Evolutionary conservation across 2,888 invertebrate species (phyloP), one percentile per base, ranked within the genome.

Genomic region (Tinea trinotella): DNA sequence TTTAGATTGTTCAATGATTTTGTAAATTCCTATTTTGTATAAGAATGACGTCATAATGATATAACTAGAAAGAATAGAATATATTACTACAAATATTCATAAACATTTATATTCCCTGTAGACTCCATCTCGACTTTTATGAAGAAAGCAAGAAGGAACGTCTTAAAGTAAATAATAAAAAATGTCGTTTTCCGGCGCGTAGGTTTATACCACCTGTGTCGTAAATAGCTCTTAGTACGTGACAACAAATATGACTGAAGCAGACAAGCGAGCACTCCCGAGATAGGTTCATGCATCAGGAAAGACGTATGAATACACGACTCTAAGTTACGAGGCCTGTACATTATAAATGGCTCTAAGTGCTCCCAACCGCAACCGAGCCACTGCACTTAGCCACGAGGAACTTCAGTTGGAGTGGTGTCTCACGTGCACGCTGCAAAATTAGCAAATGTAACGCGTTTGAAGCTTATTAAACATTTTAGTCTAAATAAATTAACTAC

Each of bases 341-440:
- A 50, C 22, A 50, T 50, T 50, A 50, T 50, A 50, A 50, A 50
- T 24, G 46, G 46, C 17, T 15, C 50, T 50, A 50, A 50, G 50
- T 50, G 50, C 50, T 24, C 15, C 24, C 13, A 24, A 50, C 50
- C 50, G 24, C 50, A 50, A 50, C 50, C 13, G 13, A 50, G 50
- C 50, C 24, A 50, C 50, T 50, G 50, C 50, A 50, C 50, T 50
- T 50, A 50, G 50, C 24, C 48, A 12, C 22, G 50, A 50, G 24
- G n/a, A 50, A 50, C 50, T 24, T 50, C 50, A 48, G 2, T 24
- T 46, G 46, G 15, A 46, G 46, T 46, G n/a, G 46, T 40, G 40
- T 46, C 46, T 46, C 46, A 46, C 46, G 46, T 46, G 19, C 46
- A 15, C 13, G 40, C 13, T 30, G 15, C 10, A 40, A 35, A 40